These are phyloP conservation scores for Dugesia japonica DNA, from an alignment of 2,888 invertebrate species.

Conservation along the genomic window DNA sequence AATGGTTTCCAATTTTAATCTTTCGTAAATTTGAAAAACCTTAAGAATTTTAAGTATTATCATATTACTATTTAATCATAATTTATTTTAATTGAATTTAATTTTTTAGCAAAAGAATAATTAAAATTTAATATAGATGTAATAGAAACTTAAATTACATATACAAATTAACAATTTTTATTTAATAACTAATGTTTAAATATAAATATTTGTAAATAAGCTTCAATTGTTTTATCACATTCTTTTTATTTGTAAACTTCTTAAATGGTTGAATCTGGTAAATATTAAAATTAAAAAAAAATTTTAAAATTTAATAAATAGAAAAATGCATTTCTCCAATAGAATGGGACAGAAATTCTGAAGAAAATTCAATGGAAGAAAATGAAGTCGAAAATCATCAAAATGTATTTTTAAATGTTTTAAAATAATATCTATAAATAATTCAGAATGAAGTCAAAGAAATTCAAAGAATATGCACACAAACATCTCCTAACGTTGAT, in stretches of 20 bases:
- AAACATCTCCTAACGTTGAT: background rate
- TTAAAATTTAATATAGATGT: too few relatives aligned
- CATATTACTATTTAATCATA: too few relatives aligned
- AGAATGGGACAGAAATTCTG: conserved; percentile 33
- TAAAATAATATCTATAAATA: background rate
- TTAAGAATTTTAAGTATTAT: too few relatives aligned
- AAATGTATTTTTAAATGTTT: background rate
- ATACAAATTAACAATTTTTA: too few relatives aligned
- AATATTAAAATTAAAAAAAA: background rate
- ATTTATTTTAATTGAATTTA: too few relatives aligned
- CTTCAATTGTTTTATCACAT: background rate
- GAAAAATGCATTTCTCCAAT: conserved; percentile 33
- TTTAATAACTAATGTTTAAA: too few relatives aligned
- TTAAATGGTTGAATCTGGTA: conserved; percentile 6
- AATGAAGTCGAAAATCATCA: background rate
- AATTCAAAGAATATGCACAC: conserved; percentile 9
- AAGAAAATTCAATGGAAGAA: conserved; percentile 21
- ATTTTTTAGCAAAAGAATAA: too few relatives aligned
- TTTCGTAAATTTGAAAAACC: too few relatives aligned
- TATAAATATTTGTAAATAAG: background rate
- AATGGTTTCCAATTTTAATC: too few relatives aligned
- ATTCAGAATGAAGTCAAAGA: conserved; percentile 4
- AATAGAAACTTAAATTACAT: too few relatives aligned
- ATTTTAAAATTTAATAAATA: background rate
- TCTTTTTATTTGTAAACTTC: background rate